Conservation (phyloP, 2,113 vertebrate genomes). For the Etia nguti region DNA sequence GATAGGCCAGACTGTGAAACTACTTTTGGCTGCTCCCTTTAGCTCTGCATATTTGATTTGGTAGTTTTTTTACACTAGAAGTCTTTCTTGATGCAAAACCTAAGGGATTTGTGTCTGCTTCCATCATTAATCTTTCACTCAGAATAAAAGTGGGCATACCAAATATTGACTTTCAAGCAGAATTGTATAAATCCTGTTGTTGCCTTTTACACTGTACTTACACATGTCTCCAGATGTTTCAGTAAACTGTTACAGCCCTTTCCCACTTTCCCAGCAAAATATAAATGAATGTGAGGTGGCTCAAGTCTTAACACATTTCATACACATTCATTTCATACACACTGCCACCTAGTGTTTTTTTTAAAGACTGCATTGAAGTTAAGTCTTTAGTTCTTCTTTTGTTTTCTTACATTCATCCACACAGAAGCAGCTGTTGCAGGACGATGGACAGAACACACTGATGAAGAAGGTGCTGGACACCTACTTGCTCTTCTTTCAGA, state of each 20-base stretch:
- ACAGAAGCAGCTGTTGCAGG: slow-evolving; percentile 87
- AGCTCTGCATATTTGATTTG: background rate
- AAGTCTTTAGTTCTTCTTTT: background rate
- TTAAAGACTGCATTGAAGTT: background rate
- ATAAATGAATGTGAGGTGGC: background rate
- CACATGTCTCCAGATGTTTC: background rate
- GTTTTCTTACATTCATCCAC: background rate
- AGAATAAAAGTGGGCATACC: background rate
- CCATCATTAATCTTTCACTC: background rate
- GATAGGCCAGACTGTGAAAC: background rate
- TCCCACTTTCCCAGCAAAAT: background rate
- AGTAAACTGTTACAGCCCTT: background rate
- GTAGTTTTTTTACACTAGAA: background rate
- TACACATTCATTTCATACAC: background rate
- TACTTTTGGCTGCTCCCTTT: background rate
- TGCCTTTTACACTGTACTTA: background rate
- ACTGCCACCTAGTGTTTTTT: slow-evolving; percentile 38
- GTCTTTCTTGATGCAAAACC: background rate
- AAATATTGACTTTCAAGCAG: background rate
- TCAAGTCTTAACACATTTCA: background rate
- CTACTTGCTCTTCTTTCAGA: slow-evolving; percentile 94
- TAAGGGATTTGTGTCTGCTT: background rate
- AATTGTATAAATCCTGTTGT: background rate
- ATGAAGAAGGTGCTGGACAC: slow-evolving; percentile 98
- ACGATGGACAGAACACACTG: slow-evolving; percentile 89